These are phyloP conservation scores for Aspidiotus rigidus DNA, from an alignment of 2,888 invertebrate genomes.

Conservation along the genomic window DNA sequence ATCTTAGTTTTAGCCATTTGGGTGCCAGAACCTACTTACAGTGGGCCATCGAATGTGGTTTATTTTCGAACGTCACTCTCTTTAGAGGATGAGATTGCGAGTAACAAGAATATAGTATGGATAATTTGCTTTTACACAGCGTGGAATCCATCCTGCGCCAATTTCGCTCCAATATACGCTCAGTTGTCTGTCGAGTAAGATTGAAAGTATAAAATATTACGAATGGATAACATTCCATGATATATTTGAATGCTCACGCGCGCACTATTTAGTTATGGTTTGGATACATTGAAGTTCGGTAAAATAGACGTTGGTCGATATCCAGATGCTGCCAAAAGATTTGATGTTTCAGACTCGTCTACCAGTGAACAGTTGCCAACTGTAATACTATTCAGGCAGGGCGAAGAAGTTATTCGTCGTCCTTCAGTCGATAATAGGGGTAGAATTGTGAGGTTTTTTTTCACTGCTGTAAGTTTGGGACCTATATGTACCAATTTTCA, in stretches of 20 bases:
- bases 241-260: too few relatives aligned
- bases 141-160: conserved; percentile 94
- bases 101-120: conserved; percentile 67
- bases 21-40: conserved; percentile 85
- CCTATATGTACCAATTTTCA: not conserved
- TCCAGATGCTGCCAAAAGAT: conserved; percentile 73
- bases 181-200: conserved; percentile 70
- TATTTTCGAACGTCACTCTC: conserved; percentile 69
- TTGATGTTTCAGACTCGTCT: conserved; percentile 74
- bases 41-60: conserved; percentile 80
- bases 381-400: conserved; percentile 72
- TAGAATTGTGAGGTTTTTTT: conserved; percentile 59
- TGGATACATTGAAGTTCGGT: conserved; percentile 87
- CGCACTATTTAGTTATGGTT: conserved; percentile 49
- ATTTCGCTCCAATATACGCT: conserved; percentile 82
- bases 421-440: conserved; percentile 73
- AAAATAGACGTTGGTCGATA: conserved; percentile 90
- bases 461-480: conserved; percentile 54
- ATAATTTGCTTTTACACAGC: conserved; percentile 87
- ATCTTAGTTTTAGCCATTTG: conserved; percentile 63
- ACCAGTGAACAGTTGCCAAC: conserved; percentile 90
- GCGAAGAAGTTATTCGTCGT: conserved; percentile 68
- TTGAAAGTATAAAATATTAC: too few relatives aligned
- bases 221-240: too few relatives aligned
- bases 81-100: conserved; percentile 70